A percentile compares a stretch with the other conserved stretches of the same genome.
phyloP scores from a whole-genome alignment of 2,888 invertebrate genomes.

The Macrophya alboannulata region DNA sequence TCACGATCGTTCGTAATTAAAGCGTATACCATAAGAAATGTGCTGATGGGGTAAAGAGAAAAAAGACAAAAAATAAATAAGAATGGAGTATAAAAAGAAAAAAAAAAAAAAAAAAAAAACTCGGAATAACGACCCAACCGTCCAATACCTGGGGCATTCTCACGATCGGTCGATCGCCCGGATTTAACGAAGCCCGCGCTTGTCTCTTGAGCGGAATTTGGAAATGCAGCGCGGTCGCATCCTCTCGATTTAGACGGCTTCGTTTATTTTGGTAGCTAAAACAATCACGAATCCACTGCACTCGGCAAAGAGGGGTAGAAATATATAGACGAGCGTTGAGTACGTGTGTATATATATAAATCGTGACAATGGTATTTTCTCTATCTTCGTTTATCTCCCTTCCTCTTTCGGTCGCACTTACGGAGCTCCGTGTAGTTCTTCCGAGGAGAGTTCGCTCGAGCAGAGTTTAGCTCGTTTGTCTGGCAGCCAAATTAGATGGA shows the following conservation, averaged over 20 bases:
- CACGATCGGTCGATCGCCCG: constrained; percentile 52
- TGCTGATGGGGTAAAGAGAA: neutral
- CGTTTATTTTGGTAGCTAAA: constrained; percentile 56
- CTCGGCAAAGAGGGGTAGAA: constrained; percentile 41
- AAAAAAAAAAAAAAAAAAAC: neutral
- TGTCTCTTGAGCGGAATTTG: constrained; percentile 55
- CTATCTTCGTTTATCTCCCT: neutral
- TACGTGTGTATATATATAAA: constrained; percentile 40
- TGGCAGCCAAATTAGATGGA: constrained; percentile 53
- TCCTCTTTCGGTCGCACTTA: constrained; percentile 7
- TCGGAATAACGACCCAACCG: constrained; percentile 25
- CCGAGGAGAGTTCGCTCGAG: constrained; percentile 29
- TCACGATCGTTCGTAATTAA: neutral
- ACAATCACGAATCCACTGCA: constrained; percentile 54
- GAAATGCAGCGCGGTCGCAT: constrained; percentile 53
- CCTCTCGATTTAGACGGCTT: constrained; percentile 54
- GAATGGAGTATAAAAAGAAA: neutral
- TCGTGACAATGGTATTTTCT: constrained; percentile 46
- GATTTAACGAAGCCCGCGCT: constrained; percentile 53
- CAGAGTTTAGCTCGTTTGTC: constrained; percentile 47
- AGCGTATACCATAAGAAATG: neutral
- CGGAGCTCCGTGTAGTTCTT: constrained; percentile 9
- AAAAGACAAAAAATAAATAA: neutral
- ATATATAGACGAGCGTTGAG: constrained; percentile 35
- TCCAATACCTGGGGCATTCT: constrained; percentile 36